These are phyloP conservation scores for Muscina levida DNA, from an alignment of 2,888 invertebrate genomes.

Conservation along the genomic window DNA sequence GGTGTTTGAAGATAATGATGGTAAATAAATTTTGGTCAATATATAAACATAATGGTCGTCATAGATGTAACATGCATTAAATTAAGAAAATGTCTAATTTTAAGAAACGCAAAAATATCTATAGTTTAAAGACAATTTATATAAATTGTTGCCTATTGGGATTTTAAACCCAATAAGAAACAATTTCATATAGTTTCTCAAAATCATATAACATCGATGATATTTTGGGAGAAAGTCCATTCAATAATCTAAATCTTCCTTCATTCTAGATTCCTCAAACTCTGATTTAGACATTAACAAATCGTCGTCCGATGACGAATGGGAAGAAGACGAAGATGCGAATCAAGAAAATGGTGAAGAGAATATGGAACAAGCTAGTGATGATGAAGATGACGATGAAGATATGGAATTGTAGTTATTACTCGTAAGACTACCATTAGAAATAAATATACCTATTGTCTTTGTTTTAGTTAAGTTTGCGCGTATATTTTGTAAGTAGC, in stretches of 20 bases:
- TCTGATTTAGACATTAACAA: constrained; percentile 70
- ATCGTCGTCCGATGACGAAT: constrained; percentile 70
- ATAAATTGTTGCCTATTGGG: no score
- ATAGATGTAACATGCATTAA: no score
- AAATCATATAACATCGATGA: no score
- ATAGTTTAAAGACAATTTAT: constrained; percentile 20
- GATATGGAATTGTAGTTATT: constrained; percentile 65
- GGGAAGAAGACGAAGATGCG: constrained; percentile 71
- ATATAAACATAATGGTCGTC: no score
- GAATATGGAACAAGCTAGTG: constrained; percentile 50
- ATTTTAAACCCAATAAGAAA: no score
- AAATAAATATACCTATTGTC: constrained; percentile 22
- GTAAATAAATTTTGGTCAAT: constrained; percentile 65
- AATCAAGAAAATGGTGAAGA: constrained; percentile 62
- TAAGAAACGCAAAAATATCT: no score
- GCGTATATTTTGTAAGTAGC: constrained; percentile 38
- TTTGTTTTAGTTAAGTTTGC: constrained; percentile 34
- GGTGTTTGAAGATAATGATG: constrained; percentile 75
- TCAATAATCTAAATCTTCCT: no score
- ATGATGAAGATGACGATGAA: constrained; percentile 66
- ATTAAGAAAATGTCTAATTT: no score
- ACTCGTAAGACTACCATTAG: neutral
- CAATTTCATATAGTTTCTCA: no score
- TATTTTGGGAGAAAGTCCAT: no score
- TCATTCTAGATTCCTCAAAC: constrained; percentile 69